Percentiles rank a stretch among this genome's conserved stretches.
These are phyloP conservation scores for Phasianus colchicus DNA, from an alignment of 2,113 vertebrate species.

Conservation along the genomic window DNA sequence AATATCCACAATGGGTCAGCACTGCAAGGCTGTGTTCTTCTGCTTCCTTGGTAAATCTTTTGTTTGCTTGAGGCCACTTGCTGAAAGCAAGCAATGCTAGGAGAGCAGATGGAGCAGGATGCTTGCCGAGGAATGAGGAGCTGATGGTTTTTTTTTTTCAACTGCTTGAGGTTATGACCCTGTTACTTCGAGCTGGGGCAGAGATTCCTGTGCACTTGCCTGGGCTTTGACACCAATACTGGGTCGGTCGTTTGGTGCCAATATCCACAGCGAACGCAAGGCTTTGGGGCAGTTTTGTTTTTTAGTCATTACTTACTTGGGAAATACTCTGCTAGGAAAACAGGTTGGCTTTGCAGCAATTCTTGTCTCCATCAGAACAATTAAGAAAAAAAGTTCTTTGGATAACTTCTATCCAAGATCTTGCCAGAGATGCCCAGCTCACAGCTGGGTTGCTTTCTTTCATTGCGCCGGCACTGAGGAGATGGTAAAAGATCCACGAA, in stretches of 20 bases:
- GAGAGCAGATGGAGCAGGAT: neutral
- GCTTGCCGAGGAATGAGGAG: fast-evolving
- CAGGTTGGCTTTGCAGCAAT: neutral
- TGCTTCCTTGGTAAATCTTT: neutral
- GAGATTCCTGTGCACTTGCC: neutral
- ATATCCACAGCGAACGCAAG: neutral
- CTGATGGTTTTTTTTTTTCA: neutral
- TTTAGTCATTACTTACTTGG: neutral
- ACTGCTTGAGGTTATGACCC: neutral
- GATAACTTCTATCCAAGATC: neutral
- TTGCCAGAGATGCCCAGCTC: neutral
- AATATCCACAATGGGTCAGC: neutral
- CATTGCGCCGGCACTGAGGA: neutral
- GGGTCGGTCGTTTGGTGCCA: neutral
- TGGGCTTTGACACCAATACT: neutral
- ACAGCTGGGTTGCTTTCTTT: conserved; percentile 28
- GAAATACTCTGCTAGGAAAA: neutral
- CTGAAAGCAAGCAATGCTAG: neutral
- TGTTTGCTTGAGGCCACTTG: neutral
- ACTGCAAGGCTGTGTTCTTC: neutral
- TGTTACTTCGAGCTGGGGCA: neutral
- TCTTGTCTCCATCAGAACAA: neutral
- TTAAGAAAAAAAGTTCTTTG: neutral
- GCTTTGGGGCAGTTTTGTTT: neutral
- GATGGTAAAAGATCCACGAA: conserved; percentile 11